These are phyloP conservation scores for Micromys minutus DNA, from an alignment of 2,113 vertebrate genomes.

Conservation along the genomic window DNA sequence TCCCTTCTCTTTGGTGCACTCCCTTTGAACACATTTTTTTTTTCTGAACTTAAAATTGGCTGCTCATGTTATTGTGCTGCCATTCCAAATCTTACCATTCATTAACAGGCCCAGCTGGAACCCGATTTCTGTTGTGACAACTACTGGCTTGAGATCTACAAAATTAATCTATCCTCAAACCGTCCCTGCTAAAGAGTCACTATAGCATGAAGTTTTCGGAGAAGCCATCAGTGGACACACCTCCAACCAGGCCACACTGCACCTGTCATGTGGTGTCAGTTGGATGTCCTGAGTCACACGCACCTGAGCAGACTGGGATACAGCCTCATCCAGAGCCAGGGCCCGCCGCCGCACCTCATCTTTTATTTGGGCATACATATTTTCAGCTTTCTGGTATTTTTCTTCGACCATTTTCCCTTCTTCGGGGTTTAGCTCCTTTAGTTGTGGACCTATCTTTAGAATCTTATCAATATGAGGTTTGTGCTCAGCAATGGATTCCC, in stretches of 20 bases:
- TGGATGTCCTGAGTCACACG: too few species aligned
- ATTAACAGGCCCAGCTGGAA: neutral
- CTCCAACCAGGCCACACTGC: neutral
- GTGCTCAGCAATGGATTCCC: slow-evolving; percentile 97
- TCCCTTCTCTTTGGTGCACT: slow-evolving; percentile 33
- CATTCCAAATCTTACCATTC: slow-evolving; percentile 50
- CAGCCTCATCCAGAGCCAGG: slow-evolving; percentile 92
- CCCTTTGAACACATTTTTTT: slow-evolving; percentile 13
- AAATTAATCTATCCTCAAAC: slow-evolving; percentile 22
- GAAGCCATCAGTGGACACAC: slow-evolving; percentile 8
- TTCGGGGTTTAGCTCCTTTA: slow-evolving; percentile 93
- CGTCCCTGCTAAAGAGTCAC: slow-evolving; percentile 29
- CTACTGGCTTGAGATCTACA: slow-evolving; percentile 18
- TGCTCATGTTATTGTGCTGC: neutral
- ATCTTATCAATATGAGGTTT: slow-evolving; percentile 99
- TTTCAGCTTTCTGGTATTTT: slow-evolving; percentile 90
- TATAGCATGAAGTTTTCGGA: slow-evolving; percentile 20
- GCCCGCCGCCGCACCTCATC: slow-evolving; percentile 95
- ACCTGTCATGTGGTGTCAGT: neutral
- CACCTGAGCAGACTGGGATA: slow-evolving; percentile 97
- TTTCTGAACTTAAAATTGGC: slow-evolving; percentile 17
- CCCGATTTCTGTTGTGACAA: slow-evolving; percentile 15
- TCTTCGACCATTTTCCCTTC: slow-evolving; percentile 92
- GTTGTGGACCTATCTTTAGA: slow-evolving; percentile 96
- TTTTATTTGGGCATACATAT: slow-evolving; percentile 92